These are phyloP conservation scores for Chymomyza fuscimana DNA, from an alignment of 2,888 invertebrate genomes.

Conservation along the genomic window DNA sequence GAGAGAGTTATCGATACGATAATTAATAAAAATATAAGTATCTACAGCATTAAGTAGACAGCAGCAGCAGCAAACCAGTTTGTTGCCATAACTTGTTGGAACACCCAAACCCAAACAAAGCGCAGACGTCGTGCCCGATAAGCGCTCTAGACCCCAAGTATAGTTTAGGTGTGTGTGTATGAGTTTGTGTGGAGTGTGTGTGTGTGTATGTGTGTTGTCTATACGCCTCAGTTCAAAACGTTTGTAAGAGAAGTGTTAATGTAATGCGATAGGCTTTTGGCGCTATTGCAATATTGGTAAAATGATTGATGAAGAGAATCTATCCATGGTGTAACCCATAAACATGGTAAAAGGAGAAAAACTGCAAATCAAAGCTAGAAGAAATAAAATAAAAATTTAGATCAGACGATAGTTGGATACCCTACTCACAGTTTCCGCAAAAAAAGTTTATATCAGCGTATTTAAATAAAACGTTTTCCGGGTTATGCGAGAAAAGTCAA, in stretches of 20 bases:
- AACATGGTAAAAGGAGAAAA: background rate
- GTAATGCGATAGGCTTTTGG: conserved; percentile 20
- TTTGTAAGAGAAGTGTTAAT: conserved; percentile 41
- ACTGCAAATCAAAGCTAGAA: background rate
- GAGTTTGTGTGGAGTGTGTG: background rate
- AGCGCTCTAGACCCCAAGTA: conserved; percentile 34
- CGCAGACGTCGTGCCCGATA: conserved; percentile 58
- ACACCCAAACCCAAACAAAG: conserved; percentile 55
- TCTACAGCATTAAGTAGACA: conserved; percentile 29
- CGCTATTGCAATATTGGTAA: conserved; percentile 15
- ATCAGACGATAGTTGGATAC: no score
- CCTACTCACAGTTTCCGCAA: no score
- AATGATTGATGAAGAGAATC: conserved; percentile 58
- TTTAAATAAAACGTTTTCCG: no score
- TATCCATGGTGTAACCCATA: background rate
- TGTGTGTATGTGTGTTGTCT: background rate
- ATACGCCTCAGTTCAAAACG: conserved; percentile 1
- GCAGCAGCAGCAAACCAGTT: conserved; percentile 55
- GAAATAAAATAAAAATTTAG: background rate
- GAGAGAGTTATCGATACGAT: conserved; percentile 66
- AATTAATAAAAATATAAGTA: conserved; percentile 64
- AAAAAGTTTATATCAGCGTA: no score
- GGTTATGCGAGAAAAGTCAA: no score
- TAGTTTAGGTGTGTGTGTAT: background rate
- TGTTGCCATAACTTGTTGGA: conserved; percentile 45